Evolutionary conservation across 2,797 vertebrate genomes (phyloP).

Genomic region (Channa striata): DNA sequence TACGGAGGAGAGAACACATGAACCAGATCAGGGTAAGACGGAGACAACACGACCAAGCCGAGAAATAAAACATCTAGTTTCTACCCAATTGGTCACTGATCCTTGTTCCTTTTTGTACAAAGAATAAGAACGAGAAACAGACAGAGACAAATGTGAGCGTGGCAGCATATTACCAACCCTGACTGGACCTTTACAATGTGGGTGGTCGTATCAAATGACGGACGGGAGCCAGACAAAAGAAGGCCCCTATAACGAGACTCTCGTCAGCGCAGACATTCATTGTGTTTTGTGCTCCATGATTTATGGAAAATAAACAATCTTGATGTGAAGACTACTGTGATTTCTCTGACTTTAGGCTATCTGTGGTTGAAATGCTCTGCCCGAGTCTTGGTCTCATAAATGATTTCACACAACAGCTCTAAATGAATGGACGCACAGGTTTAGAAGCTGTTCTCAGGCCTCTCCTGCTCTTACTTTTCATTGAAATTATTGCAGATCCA

Average conservation of each 20-base stretch:
- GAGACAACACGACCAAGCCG: conserved; percentile 19
- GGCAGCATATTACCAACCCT: conserved; percentile 1
- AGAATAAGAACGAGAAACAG: conserved; percentile 30
- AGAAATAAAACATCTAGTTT: conserved; percentile 43
- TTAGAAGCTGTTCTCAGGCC: conserved; percentile 7
- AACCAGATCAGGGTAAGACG: conserved; percentile 23
- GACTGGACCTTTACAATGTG: conserved; percentile 22
- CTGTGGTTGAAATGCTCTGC: conserved; percentile 38
- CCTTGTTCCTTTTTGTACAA: conserved; percentile 20
- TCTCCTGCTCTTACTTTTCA: background rate
- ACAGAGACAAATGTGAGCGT: background rate
- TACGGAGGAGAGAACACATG: conserved; percentile 11
- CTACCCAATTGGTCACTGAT: conserved; percentile 29
- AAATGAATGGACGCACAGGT: conserved; percentile 29
- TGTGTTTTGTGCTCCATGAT: conserved; percentile 72
- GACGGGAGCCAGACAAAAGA: conserved; percentile 48
- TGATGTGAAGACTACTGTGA: conserved; percentile 68
- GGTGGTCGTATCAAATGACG: conserved; percentile 35
- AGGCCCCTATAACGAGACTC: conserved; percentile 40
- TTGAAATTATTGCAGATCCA: conserved; percentile 18
- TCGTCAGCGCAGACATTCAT: conserved; percentile 51
- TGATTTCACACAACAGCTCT: conserved; percentile 19
- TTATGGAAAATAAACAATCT: conserved; percentile 79
- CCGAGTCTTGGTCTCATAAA: conserved; percentile 22
- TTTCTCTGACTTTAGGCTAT: conserved; percentile 52